Conservation (phyloP, 2,888 invertebrate genomes). For the Hybos culiciformis region DNA sequence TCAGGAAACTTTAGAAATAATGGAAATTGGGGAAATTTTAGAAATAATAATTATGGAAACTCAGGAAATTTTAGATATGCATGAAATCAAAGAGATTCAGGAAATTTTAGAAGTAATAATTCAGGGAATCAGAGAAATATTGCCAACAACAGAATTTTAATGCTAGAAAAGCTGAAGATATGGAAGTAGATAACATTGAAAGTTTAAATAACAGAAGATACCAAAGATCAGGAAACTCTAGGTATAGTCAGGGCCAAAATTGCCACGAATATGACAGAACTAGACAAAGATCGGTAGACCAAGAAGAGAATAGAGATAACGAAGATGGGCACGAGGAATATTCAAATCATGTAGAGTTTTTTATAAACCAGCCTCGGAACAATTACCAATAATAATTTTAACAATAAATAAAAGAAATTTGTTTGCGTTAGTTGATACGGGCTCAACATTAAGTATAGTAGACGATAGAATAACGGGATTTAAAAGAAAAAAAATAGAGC, state of each 20-base stretch:
- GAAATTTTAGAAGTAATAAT: background rate
- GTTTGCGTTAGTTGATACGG: slow-evolving; percentile 8
- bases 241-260: background rate
- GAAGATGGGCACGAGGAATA: background rate
- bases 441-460: slow-evolving; percentile 7
- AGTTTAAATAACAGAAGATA: background rate
- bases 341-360: slow-evolving; percentile 4
- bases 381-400: slow-evolving; percentile 8
- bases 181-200: background rate
- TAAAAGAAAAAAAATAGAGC: background rate
- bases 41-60: background rate
- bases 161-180: background rate
- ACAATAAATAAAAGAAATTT: slow-evolving; percentile 5
- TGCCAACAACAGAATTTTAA: background rate
- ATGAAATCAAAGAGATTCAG: background rate
- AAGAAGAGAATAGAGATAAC: background rate
- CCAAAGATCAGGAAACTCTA: background rate
- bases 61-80: background rate
- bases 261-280: background rate
- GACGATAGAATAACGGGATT: slow-evolving; percentile 3
- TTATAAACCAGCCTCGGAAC: slow-evolving; percentile 10
- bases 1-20: background rate
- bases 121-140: background rate
- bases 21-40: background rate
- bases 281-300: background rate